phyloP scores from a whole-genome alignment of 2,797 vertebrate genomes.

The Typhlichthys eigenmanni region DNA sequence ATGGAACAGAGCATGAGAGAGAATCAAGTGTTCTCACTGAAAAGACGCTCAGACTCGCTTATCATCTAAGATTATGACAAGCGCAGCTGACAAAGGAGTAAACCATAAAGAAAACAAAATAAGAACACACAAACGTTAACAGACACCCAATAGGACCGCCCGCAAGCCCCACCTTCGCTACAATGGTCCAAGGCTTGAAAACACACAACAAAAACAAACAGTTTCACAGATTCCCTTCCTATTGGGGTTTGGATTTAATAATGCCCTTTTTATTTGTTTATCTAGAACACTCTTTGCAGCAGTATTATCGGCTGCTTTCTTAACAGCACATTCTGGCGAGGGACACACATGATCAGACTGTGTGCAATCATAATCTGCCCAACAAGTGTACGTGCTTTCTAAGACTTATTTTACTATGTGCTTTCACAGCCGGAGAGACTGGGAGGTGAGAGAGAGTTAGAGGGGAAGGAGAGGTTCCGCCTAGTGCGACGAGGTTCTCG shows the following conservation, averaged over 20 bases:
- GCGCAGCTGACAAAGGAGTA: constrained; percentile 45
- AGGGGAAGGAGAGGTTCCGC: not conserved
- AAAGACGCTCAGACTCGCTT: constrained; percentile 12
- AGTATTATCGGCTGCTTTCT: constrained; percentile 49
- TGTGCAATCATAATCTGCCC: not conserved
- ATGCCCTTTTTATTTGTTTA: constrained; percentile 16
- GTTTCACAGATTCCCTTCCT: constrained; percentile 4
- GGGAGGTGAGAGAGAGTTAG: constrained; percentile 29
- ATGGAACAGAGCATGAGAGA: constrained; percentile 17
- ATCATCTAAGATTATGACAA: constrained; percentile 63
- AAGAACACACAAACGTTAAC: constrained; percentile 31
- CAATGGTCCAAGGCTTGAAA: constrained; percentile 24
- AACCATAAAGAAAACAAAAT: constrained; percentile 74
- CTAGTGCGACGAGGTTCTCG: constrained; percentile 68
- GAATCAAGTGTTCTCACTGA: constrained; percentile 4
- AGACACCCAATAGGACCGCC: constrained; percentile 20
- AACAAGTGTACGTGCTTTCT: not conserved
- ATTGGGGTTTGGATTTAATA: constrained; percentile 27
- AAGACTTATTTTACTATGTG: constrained; percentile 26
- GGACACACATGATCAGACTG: not conserved
- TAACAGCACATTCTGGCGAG: constrained; percentile 40
- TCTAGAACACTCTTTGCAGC: constrained; percentile 51
- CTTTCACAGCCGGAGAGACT: constrained; percentile 53
- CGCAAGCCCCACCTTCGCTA: constrained; percentile 12
- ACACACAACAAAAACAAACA: constrained; percentile 27